phyloP scores from a whole-genome alignment of 1,140 invertebrate genomes.

The Nebria ingens region DNA sequence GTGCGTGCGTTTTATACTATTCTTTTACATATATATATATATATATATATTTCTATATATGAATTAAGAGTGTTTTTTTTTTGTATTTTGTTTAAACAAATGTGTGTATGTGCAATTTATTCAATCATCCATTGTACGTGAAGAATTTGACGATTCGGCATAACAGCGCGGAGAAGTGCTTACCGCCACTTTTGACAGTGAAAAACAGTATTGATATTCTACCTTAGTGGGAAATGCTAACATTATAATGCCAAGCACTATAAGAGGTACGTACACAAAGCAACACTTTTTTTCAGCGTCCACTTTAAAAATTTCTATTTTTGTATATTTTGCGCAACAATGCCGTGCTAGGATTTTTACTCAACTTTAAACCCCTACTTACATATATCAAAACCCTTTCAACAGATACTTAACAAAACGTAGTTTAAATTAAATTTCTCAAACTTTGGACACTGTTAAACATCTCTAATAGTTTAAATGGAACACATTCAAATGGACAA shows the following conservation, averaged over 20 bases:
- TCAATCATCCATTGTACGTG: background rate
- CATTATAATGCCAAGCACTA: slow-evolving; percentile 32
- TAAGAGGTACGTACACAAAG: slow-evolving; percentile 30
- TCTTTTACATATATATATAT: no score
- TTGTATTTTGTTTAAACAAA: no score
- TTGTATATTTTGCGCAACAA: background rate
- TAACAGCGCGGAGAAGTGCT: background rate
- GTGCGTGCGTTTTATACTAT: no score
- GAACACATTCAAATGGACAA: no score
- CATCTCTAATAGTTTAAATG: no score
- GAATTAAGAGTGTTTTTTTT: no score
- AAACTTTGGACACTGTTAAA: no score
- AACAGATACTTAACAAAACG: no score
- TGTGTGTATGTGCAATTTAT: background rate
- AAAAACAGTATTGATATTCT: background rate
- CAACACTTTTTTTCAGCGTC: background rate
- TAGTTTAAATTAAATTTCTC: no score
- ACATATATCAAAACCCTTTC: no score
- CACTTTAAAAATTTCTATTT: background rate
- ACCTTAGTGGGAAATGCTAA: slow-evolving; percentile 12
- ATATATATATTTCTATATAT: no score
- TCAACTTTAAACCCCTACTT: no score
- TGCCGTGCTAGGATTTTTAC: background rate
- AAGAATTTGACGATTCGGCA: slow-evolving; percentile 12
- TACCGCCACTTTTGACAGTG: background rate